A percentile compares a stretch with the other conserved stretches of the same genome.
phyloP scores from a whole-genome alignment of 2,888 invertebrate species.

The Microplitis deprimator region DNA sequence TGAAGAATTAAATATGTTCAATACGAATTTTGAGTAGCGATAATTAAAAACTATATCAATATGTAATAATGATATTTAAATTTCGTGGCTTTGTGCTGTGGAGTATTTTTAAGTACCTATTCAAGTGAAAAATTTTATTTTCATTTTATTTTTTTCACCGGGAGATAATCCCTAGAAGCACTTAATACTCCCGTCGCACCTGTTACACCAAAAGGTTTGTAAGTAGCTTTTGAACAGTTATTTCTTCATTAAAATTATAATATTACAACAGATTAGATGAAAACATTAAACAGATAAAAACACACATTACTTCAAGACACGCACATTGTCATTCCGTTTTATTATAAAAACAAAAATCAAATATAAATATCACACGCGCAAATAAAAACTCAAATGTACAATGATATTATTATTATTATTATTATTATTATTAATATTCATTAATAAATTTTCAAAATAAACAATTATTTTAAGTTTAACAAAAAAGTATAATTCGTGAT shows the following conservation, averaged over 20 bases:
- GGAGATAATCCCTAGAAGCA: constrained; percentile 43
- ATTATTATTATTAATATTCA: neutral
- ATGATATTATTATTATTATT: neutral
- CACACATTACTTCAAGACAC: constrained; percentile 29
- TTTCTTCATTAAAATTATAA: constrained; percentile 23
- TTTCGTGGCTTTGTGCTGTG: constrained; percentile 8
- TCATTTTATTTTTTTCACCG: constrained; percentile 21
- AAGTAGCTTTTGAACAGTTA: constrained; percentile 41
- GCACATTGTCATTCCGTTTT: constrained; percentile 47
- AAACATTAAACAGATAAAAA: constrained; percentile 30
- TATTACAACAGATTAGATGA: neutral
- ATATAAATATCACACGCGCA: neutral
- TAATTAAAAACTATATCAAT: constrained; percentile 19
- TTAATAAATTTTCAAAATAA: too few species aligned
- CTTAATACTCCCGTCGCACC: constrained; percentile 48
- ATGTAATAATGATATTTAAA: neutral
- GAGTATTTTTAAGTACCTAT: constrained; percentile 25
- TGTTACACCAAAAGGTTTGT: constrained; percentile 47
- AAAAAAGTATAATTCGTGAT: neutral
- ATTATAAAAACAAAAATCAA: constrained; percentile 31
- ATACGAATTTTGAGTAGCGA: constrained; percentile 81
- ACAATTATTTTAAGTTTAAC: too few species aligned
- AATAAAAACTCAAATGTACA: neutral
- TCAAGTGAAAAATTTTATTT: constrained; percentile 27
- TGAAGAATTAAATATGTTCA: constrained; percentile 94